phyloP scores from a whole-genome alignment of 2,797 vertebrate species.

The Emys orbicularis region DNA sequence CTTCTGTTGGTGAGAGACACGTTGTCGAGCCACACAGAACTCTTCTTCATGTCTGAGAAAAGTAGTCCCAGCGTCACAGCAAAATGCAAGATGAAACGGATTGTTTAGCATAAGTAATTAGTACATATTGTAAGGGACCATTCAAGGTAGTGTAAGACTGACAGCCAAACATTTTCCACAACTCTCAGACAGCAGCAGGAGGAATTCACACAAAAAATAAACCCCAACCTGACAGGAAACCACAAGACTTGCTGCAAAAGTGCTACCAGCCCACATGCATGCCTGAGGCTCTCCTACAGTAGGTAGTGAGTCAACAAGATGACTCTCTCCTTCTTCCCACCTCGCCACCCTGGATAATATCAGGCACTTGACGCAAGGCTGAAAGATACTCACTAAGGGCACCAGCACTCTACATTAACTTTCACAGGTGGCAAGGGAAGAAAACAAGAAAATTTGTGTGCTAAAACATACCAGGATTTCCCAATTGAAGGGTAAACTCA shows the following conservation, averaged over 20 bases:
- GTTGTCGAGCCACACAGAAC: too few relatives aligned
- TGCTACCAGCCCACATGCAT: too few relatives aligned
- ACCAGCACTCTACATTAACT: background rate
- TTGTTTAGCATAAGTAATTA: too few relatives aligned
- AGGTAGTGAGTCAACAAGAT: background rate
- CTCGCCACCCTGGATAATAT: background rate
- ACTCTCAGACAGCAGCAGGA: background rate
- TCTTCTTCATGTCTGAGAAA: too few relatives aligned
- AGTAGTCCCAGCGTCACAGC: too few relatives aligned
- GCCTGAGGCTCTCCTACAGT: too few relatives aligned
- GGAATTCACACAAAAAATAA: background rate
- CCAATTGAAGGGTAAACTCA: background rate
- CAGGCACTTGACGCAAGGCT: background rate
- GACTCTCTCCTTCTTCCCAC: background rate
- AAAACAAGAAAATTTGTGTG: fast-evolving
- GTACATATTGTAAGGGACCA: too few relatives aligned
- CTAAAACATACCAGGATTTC: background rate
- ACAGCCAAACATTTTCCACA: background rate
- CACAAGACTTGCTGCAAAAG: background rate
- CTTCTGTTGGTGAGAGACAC: too few relatives aligned
- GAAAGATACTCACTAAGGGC: background rate
- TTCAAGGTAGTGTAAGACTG: background rate
- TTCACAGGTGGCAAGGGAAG: background rate
- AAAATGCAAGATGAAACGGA: too few relatives aligned
- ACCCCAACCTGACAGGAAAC: background rate